Evolutionary conservation across 92 coral and sea anemone species (phyloP).

Genomic region (Montipora capitata): DNA sequence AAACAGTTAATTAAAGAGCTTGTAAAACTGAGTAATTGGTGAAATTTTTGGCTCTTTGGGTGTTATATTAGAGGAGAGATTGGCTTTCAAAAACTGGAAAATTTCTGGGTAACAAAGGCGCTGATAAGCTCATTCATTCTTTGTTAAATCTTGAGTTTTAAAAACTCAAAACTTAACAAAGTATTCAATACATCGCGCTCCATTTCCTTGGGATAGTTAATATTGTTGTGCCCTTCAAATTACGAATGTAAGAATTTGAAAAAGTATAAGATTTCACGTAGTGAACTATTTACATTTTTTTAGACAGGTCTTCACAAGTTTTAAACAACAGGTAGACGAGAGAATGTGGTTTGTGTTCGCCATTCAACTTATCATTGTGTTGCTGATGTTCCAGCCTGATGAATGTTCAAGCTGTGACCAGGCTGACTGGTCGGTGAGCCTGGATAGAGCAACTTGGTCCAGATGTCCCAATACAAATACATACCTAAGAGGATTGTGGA

Average conservation of each 20-base stretch:
- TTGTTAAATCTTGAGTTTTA: too few relatives aligned
- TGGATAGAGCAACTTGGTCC: too few relatives aligned
- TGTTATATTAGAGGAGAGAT: neutral
- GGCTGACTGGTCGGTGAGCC: too few relatives aligned
- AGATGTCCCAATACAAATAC: too few relatives aligned
- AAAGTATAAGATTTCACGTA: neutral
- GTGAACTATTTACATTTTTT: too few relatives aligned
- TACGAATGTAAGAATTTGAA: neutral
- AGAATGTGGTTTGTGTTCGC: neutral
- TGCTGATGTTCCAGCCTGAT: neutral
- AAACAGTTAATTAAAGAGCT: neutral
- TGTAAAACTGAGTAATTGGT: neutral
- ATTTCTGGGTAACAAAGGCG: neutral
- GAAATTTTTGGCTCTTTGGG: neutral
- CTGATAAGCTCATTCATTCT: neutral
- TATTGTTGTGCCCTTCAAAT: neutral
- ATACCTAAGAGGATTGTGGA: too few relatives aligned
- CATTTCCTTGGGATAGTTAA: neutral
- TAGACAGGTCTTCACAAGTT: neutral
- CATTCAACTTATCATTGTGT: neutral
- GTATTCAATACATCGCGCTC: neutral
- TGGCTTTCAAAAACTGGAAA: conserved; percentile 2
- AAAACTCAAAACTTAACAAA: too few relatives aligned
- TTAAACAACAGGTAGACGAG: neutral
- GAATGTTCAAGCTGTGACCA: neutral